Percentiles rank a stretch among this genome's conserved stretches.
These are phyloP conservation scores for Antheraea mylitta DNA, from an alignment of 1,140 invertebrate species.

Conservation along the genomic window DNA sequence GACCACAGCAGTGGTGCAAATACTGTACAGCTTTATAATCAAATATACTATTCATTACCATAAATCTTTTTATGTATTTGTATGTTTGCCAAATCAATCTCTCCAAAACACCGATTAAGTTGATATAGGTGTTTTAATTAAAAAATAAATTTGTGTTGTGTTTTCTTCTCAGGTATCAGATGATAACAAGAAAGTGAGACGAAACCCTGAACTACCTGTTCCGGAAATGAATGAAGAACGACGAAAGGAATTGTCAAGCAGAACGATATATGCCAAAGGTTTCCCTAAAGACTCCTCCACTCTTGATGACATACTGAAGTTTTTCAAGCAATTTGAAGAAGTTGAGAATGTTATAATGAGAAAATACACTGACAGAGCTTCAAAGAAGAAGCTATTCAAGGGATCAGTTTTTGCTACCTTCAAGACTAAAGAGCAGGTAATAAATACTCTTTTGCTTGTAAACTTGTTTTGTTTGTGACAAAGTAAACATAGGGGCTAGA, in stretches of 20 bases:
- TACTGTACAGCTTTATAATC: too few species aligned
- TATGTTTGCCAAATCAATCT: too few species aligned
- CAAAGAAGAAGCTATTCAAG: conserved; percentile 86
- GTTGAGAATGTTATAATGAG: conserved; percentile 90
- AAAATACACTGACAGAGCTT: conserved; percentile 83
- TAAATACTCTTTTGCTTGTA: neutral
- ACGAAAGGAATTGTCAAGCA: conserved; percentile 86
- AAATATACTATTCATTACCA: too few species aligned
- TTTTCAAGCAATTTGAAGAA: conserved; percentile 85
- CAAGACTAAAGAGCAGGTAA: conserved; percentile 83
- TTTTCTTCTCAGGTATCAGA: conserved; percentile 81
- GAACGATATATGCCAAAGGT: conserved; percentile 94
- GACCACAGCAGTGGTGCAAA: too few species aligned
- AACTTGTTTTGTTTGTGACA: neutral
- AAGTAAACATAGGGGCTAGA: too few species aligned
- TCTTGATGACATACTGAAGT: conserved; percentile 87
- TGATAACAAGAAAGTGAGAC: conserved; percentile 89
- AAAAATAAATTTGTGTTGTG: too few species aligned
- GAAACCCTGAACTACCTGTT: conserved; percentile 87
- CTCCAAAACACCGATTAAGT: too few species aligned
- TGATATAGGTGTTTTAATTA: too few species aligned
- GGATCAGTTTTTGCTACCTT: conserved; percentile 95
- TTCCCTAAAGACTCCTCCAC: conserved; percentile 85
- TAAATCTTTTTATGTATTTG: too few species aligned
- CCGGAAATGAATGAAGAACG: conserved; percentile 92